Evolutionary conservation across 2,888 invertebrate genomes (phyloP).

Genomic region (Rhagonycha fulva): DNA sequence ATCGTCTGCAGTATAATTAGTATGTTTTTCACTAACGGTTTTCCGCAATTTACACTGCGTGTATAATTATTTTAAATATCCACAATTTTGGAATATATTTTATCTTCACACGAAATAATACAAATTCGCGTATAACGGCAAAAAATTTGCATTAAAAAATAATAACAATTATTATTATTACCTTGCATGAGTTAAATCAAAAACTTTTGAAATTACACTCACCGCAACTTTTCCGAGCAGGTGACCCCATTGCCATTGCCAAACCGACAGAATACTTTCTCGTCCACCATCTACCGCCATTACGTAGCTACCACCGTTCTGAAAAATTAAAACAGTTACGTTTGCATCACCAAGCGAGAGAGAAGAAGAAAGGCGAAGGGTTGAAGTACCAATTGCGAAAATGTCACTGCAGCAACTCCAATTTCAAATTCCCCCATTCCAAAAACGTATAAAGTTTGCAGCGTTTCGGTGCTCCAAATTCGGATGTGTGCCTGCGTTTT

Average conservation of each 20-base stretch:
- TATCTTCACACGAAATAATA: background rate
- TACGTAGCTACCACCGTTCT: conserved; percentile 91
- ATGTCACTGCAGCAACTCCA: conserved; percentile 86
- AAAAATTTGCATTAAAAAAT: background rate
- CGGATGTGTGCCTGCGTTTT: conserved; percentile 88
- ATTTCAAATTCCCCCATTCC: conserved; percentile 90
- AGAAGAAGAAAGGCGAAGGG: too few species aligned
- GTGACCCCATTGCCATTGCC: conserved; percentile 96
- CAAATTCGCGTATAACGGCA: background rate
- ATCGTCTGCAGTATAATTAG: background rate
- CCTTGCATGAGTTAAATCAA: background rate
- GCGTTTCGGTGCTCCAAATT: conserved; percentile 89
- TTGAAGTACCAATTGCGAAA: conserved; percentile 77
- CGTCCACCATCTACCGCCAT: conserved; percentile 87
- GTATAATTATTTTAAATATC: conserved; percentile 11
- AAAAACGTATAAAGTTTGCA: conserved; percentile 87
- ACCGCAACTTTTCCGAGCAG: conserved; percentile 93
- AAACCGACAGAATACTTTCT: conserved; percentile 88
- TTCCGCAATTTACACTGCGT: conserved; percentile 12
- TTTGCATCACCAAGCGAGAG: background rate
- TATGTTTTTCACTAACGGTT: background rate
- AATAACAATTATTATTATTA: background rate
- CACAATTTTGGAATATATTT: background rate
- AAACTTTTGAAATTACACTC: conserved; percentile 53
- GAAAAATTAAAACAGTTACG: conserved; percentile 22